phyloP scores from a whole-genome alignment of 2,888 invertebrate species.

The Mesorhabditis spiculigera region DNA sequence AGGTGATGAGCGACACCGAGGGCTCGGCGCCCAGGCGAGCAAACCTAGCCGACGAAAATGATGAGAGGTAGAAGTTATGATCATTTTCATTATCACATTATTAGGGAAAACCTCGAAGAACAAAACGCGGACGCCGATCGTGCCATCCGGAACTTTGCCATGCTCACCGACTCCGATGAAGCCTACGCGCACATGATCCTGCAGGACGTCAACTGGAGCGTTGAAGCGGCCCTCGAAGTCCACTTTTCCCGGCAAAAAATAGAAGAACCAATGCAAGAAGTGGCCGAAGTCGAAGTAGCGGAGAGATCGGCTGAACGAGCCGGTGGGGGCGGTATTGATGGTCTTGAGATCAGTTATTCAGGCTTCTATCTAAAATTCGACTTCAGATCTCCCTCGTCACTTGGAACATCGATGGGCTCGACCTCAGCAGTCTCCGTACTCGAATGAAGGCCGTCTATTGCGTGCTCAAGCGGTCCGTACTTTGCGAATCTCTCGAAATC shows the following conservation, averaged over 20 bases:
- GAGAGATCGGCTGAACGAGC: too few relatives aligned
- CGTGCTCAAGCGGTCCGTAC: constrained; percentile 61
- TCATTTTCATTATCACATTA: too few relatives aligned
- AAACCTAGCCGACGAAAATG: too few relatives aligned
- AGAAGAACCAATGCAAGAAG: background rate
- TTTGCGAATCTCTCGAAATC: background rate
- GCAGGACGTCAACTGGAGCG: constrained; percentile 65
- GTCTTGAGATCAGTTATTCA: constrained; percentile 6
- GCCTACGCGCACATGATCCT: constrained; percentile 66
- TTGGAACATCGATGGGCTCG: constrained; percentile 69
- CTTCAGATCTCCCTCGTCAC: constrained; percentile 62
- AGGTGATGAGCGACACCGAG: too few relatives aligned
- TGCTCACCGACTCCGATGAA: constrained; percentile 65
- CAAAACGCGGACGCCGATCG: constrained; percentile 16
- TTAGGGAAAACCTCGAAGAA: background rate
- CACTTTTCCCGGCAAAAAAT: background rate
- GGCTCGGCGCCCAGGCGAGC: too few relatives aligned
- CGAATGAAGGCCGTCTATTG: constrained; percentile 64
- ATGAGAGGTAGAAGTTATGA: too few relatives aligned
- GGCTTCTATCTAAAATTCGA: constrained; percentile 40
- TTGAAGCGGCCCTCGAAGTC: constrained; percentile 58
- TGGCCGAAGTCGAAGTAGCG: too few relatives aligned
- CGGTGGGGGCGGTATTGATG: too few relatives aligned
- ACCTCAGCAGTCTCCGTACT: constrained; percentile 62
- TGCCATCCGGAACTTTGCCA: constrained; percentile 60